A percentile compares a stretch with the other conserved stretches of the same genome.
phyloP scores from a whole-genome alignment of 1,140 invertebrate species.

The Gyrodactylus bullatarudis region DNA sequence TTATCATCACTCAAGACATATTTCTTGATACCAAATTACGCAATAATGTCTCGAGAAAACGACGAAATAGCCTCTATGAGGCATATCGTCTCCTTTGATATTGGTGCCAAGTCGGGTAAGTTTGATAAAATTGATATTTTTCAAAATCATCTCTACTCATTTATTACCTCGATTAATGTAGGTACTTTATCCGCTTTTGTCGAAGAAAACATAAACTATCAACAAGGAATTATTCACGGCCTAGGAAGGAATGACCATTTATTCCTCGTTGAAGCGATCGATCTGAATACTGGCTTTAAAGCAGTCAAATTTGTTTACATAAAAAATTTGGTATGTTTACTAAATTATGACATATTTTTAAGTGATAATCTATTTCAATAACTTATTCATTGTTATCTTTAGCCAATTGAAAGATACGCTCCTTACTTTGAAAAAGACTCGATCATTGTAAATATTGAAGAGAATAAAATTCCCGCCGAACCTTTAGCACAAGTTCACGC shows the following conservation, averaged over 20 bases:
- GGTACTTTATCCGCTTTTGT: neutral
- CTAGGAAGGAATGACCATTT: too few species aligned
- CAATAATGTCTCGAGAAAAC: too few species aligned
- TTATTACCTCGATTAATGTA: too few species aligned
- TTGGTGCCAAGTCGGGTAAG: neutral
- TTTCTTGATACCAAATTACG: neutral
- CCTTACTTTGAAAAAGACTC: neutral
- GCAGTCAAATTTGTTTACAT: neutral
- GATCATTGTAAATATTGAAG: neutral
- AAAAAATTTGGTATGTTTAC: neutral
- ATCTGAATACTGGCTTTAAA: neutral
- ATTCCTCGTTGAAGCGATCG: neutral
- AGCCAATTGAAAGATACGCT: neutral
- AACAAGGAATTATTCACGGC: neutral
- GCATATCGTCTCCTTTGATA: neutral
- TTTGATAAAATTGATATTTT: too few species aligned
- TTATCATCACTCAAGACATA: neutral
- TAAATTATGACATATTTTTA: neutral
- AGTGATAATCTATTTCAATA: neutral
- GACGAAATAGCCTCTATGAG: neutral
- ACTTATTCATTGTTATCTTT: neutral
- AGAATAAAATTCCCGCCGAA: neutral
- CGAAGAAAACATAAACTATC: neutral
- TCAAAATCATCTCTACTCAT: too few species aligned
- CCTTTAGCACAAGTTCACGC: neutral